Evolutionary conservation across 2,888 invertebrate genomes (phyloP).

Genomic region (Micoletzkya japonica): DNA sequence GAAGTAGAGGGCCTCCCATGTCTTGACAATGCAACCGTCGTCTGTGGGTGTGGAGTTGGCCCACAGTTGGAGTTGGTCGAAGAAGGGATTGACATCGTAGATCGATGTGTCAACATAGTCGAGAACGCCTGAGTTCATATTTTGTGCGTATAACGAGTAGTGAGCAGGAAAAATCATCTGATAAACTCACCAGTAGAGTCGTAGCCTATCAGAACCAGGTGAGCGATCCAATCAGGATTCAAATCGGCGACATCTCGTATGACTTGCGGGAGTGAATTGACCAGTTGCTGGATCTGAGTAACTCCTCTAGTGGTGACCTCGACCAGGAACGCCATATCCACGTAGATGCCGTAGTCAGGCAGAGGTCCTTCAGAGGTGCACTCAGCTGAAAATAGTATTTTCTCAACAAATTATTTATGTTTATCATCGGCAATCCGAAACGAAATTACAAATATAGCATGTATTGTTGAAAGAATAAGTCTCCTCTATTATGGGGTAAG

Average conservation of each 20-base stretch:
- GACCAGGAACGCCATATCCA: conserved; percentile 50
- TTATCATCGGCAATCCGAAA: too few relatives aligned
- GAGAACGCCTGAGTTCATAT: background rate
- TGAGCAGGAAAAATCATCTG: background rate
- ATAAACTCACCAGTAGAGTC: background rate
- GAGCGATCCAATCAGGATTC: conserved; percentile 37
- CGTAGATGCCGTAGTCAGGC: conserved; percentile 36
- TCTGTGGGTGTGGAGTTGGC: background rate
- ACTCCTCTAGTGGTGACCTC: conserved; percentile 40
- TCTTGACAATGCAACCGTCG: conserved; percentile 3
- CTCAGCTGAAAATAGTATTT: conserved; percentile 31
- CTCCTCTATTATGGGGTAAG: too few relatives aligned
- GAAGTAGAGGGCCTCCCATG: background rate
- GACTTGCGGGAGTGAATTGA: conserved; percentile 38
- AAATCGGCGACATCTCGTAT: conserved; percentile 41
- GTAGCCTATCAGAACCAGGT: conserved; percentile 12
- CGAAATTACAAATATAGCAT: too few relatives aligned
- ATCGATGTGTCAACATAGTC: conserved; percentile 4
- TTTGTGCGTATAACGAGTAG: background rate
- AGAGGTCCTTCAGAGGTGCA: conserved; percentile 41
- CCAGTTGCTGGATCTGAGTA: conserved; percentile 32
- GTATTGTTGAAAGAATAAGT: too few relatives aligned
- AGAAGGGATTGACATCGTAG: background rate
- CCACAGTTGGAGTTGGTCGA: background rate
- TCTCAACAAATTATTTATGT: background rate